These are phyloP conservation scores for Drosophila paramelanica DNA, from an alignment of 2,888 invertebrate species.

Conservation along the genomic window DNA sequence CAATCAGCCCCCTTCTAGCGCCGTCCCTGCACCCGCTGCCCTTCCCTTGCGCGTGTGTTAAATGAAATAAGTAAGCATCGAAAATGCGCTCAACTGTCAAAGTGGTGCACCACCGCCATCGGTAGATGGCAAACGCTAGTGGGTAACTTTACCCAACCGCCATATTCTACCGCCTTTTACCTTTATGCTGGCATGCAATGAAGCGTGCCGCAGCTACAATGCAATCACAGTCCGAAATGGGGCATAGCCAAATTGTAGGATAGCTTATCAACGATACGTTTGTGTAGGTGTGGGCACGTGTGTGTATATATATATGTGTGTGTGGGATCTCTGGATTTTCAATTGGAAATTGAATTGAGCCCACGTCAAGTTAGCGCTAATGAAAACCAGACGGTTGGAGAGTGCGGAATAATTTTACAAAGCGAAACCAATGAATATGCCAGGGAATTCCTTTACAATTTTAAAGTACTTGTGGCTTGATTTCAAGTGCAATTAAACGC, in stretches of 20 bases:
- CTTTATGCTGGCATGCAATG: conserved; percentile 64
- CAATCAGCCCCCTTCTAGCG: conserved; percentile 5
- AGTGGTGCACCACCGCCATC: conserved; percentile 45
- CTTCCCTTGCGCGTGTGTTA: conserved; percentile 29
- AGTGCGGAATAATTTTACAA: conserved; percentile 11
- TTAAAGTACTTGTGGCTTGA: background rate
- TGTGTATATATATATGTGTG: conserved; percentile 9
- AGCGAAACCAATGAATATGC: conserved; percentile 13
- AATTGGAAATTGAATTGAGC: conserved; percentile 44
- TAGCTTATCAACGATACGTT: conserved; percentile 49
- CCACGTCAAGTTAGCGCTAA: conserved; percentile 32
- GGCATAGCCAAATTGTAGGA: conserved; percentile 58
- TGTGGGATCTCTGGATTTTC: conserved; percentile 24
- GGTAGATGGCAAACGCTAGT: conserved; percentile 9
- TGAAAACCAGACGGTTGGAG: conserved; percentile 31
- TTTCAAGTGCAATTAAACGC: background rate
- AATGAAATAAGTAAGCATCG: conserved; percentile 64
- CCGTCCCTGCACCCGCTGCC: background rate
- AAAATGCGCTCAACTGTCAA: conserved; percentile 78
- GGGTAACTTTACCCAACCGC: conserved; percentile 29
- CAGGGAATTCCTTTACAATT: background rate
- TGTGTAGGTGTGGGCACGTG: conserved; percentile 10
- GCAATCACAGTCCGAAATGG: conserved; percentile 56
- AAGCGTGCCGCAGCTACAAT: conserved; percentile 63
- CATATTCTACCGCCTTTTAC: conserved; percentile 23